Evolutionary conservation across 1,140 invertebrate species (phyloP), one percentile per base, ranked within the genome.

Genomic region (Oryzaephilus surinamensis): DNA sequence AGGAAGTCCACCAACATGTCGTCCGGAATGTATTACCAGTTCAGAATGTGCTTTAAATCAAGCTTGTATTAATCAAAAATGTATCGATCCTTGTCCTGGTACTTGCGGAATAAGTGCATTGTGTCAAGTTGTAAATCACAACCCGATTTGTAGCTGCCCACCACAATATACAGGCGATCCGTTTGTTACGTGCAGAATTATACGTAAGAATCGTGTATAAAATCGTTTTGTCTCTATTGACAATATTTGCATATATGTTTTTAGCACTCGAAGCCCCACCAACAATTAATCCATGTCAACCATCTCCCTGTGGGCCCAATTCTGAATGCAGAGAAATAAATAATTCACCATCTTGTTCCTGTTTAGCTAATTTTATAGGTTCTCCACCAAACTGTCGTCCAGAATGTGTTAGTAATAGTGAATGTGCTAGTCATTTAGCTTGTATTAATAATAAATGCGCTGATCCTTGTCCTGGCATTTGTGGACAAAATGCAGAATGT

Each of bases 71-170:
- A 81, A 79, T 55, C 68, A 74, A 45, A 79, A 76, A 52, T 85
- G 82, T 58, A 64, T 66, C 41, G 73, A 81, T 53, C 76, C 77
- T 15, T 81, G 77, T 56, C 64, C 69, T 8, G 77, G 75, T 31
- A 74, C 77, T 20, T 85, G 82, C 57, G 81, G 57, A 19, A 16
- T 60, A 18, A 41, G 31, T 42, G 73, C 82, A 2, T 61, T 71
- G 39, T 85, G 81, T 57, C 67, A 74, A 61, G 75, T 83, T 24
- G 70, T 80, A 7, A 80, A 79, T 57, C 83, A 88, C 51, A 82
- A 76, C 63, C 81, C 83, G 2, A 75, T 84, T 28, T 87, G 82
- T 60, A 75, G 69, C 39, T 87, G 83, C 60, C 70, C 71, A 21
- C 36, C 63, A 11, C 67, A 65, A 18, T 82, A 73, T 48, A 81